Conservation (phyloP, 2,888 invertebrate genomes). For the Epinotia nisella region DNA sequence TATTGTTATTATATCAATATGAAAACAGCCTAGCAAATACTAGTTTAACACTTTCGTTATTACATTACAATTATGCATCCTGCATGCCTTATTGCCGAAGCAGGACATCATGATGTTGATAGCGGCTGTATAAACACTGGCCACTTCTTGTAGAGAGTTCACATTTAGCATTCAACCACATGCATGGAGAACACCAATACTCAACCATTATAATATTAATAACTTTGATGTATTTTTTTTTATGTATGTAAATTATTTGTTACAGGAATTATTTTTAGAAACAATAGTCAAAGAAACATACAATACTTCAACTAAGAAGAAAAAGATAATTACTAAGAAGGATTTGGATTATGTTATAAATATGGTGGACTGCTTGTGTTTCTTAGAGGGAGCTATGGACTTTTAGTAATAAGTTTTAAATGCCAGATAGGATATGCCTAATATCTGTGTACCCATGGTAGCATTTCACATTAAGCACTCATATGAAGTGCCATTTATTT, state of each 20-base stretch:
- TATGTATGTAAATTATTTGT: conserved; percentile 53
- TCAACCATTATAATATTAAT: not conserved
- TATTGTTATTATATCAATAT: too few species aligned
- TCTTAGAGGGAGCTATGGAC: conserved; percentile 93
- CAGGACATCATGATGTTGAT: too few species aligned
- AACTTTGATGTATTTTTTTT: not conserved
- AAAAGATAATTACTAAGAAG: conserved; percentile 92
- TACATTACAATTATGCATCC: not conserved
- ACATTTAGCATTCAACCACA: not conserved
- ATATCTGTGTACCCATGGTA: not conserved
- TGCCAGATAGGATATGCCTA: not conserved
- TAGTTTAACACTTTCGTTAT: not conserved
- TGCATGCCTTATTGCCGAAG: not conserved
- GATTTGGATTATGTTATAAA: conserved; percentile 93
- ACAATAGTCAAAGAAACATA: conserved; percentile 91
- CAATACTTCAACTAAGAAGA: conserved; percentile 89
- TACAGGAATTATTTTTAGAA: conserved; percentile 94
- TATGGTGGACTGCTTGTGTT: conserved; percentile 91
- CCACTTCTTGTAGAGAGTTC: not conserved
- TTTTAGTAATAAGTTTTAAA: conserved; percentile 59
- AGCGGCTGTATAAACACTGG: too few species aligned
- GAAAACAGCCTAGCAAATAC: not conserved
- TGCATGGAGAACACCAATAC: not conserved
- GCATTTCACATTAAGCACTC: too few species aligned
- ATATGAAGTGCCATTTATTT: too few species aligned